Percentiles rank a stretch among this genome's conserved stretches.
Evolutionary conservation across 2,113 vertebrate species (phyloP).

Genomic region (Pholis gunnellus): DNA sequence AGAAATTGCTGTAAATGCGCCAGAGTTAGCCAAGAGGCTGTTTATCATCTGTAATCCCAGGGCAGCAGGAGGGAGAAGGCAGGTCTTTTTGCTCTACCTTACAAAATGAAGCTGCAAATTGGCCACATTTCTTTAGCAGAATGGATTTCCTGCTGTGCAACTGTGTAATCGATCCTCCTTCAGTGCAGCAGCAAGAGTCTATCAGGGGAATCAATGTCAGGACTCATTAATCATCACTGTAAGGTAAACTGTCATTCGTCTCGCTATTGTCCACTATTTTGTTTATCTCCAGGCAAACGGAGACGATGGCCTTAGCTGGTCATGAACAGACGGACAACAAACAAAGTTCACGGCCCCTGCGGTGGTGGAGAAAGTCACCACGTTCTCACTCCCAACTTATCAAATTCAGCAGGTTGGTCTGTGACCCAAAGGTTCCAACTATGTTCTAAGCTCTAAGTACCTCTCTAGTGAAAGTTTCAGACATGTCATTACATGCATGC

Average conservation of each 20-base stretch:
- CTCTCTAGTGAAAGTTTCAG: no score
- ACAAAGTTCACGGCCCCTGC: not conserved
- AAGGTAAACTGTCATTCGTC: conserved; percentile 6
- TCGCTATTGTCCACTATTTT: conserved; percentile 5
- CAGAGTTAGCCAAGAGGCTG: no score
- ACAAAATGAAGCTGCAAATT: not conserved
- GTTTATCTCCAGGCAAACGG: conserved; percentile 7
- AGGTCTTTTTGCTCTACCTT: conserved; percentile 1
- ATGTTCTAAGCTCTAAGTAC: no score
- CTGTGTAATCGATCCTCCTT: conserved; percentile 26
- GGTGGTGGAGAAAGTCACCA: not conserved
- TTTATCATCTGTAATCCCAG: no score
- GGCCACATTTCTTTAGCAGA: not conserved
- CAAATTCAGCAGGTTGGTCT: no score
- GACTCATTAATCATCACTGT: conserved; percentile 40
- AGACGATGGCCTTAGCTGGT: not conserved
- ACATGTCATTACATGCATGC: no score
- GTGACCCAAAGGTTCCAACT: no score
- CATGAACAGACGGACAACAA: not conserved
- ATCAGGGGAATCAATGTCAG: conserved; percentile 25
- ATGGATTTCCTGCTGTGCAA: conserved; percentile 33
- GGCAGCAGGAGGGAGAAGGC: not conserved
- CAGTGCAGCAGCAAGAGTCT: not conserved
- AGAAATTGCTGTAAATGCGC: no score
- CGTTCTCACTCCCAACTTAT: no score